Evolutionary conservation across 1,140 invertebrate species (phyloP).

Genomic region (Drosophila equinoxialis): DNA sequence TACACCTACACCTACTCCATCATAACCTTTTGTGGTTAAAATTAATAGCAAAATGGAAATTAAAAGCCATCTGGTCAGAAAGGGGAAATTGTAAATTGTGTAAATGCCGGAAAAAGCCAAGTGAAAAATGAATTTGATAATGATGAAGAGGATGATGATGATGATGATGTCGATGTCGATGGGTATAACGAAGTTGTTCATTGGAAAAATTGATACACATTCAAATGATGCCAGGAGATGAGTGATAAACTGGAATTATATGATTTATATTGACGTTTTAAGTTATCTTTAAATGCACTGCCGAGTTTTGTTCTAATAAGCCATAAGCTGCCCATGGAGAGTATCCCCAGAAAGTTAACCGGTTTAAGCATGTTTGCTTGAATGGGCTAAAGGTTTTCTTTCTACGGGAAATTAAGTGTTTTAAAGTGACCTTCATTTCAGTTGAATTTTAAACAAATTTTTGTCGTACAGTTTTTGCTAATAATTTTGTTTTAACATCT

Average conservation of each 20-base stretch:
- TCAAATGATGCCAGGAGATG: neutral
- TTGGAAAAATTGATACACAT: slow-evolving; percentile 4
- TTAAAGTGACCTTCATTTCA: neutral
- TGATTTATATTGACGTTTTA: slow-evolving; percentile 1
- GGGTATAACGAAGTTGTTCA: neutral
- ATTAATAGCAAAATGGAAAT: slow-evolving; percentile 79
- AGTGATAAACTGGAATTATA: neutral
- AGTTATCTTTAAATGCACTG: neutral
- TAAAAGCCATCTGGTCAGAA: slow-evolving; percentile 55
- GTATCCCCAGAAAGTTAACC: neutral
- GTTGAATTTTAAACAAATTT: neutral
- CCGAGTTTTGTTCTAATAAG: neutral
- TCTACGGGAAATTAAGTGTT: neutral
- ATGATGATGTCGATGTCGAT: neutral
- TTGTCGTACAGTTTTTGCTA: neutral
- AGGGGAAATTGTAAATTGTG: slow-evolving; percentile 34
- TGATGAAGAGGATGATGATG: neutral
- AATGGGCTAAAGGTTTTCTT: no score
- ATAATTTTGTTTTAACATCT: slow-evolving; percentile 7
- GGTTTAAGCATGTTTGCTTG: no score
- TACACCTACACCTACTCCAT: slow-evolving; percentile 24
- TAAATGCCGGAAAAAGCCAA: slow-evolving; percentile 25
- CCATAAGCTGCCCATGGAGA: neutral
- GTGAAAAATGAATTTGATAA: neutral
- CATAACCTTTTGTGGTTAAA: slow-evolving; percentile 65